phyloP scores from a whole-genome alignment of 2,113 vertebrate genomes.

The Acinonyx jubatus region DNA sequence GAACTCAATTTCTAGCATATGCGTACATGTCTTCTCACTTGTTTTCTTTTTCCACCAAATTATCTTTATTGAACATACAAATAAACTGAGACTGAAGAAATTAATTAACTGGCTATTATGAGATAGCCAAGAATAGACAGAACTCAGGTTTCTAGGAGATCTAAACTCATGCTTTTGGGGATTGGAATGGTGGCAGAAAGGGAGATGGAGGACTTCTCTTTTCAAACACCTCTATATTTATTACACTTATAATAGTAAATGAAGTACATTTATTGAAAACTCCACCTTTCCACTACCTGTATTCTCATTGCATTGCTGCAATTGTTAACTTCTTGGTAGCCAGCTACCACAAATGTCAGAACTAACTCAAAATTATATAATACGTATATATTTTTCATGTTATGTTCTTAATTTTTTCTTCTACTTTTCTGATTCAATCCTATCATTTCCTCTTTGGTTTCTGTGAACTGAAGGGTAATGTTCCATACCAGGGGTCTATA shows the following conservation, averaged over 20 bases:
- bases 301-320: neutral
- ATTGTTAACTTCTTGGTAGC: neutral
- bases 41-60: neutral
- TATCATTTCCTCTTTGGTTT: neutral
- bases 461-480: neutral
- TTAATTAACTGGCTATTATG: neutral
- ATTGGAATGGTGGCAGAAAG: neutral
- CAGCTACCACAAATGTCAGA: neutral
- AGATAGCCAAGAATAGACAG: neutral
- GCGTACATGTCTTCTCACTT: neutral
- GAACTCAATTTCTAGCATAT: neutral
- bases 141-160: slow-evolving; percentile 13
- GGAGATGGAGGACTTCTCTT: neutral
- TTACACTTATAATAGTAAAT: neutral
- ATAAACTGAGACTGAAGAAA: neutral
- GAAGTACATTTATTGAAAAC: neutral
- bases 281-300: neutral
- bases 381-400: neutral
- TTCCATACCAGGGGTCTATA: neutral
- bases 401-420: neutral
- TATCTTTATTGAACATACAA: slow-evolving; percentile 8
- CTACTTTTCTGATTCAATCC: neutral
- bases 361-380: neutral
- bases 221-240: neutral
- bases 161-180: neutral